Evolutionary conservation across 2,888 invertebrate genomes (phyloP).

Genomic region (Dynastes maya): DNA sequence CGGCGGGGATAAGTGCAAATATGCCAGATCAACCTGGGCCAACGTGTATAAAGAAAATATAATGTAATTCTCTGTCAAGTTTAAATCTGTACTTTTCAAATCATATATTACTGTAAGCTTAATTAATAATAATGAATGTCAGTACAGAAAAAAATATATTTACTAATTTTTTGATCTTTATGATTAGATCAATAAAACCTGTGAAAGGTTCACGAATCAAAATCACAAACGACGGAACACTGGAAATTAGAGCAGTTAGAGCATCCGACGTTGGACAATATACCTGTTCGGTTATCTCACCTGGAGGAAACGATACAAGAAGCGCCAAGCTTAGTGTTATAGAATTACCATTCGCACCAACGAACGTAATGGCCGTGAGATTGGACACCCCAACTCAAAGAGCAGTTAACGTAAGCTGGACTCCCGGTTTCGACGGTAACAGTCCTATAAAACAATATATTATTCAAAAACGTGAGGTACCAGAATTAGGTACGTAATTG

Average conservation of each 20-base stretch:
- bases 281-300: slow-evolving; percentile 90
- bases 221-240: slow-evolving; percentile 84
- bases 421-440: slow-evolving; percentile 97
- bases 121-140: too few relatives aligned
- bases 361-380: slow-evolving; percentile 84
- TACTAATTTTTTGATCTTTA: slow-evolving; percentile 11
- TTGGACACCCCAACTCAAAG: slow-evolving; percentile 78
- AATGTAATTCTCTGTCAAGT: too few relatives aligned
- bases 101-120: too few relatives aligned
- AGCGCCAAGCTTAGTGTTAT: slow-evolving; percentile 90
- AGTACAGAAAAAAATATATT: background rate
- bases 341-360: slow-evolving; percentile 95
- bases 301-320: slow-evolving; percentile 94
- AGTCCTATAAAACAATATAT: slow-evolving; percentile 94
- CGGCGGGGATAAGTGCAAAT: too few relatives aligned
- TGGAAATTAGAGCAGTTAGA: slow-evolving; percentile 90
- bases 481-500: slow-evolving; percentile 82
- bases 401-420: slow-evolving; percentile 95
- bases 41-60: too few relatives aligned
- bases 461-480: slow-evolving; percentile 91
- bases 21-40: too few relatives aligned
- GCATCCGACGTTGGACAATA: slow-evolving; percentile 96
- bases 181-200: slow-evolving; percentile 73
- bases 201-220: slow-evolving; percentile 79
- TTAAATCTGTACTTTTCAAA: too few relatives aligned